Evolutionary conservation across 1,140 invertebrate species (phyloP), one percentile per base, ranked within the genome.

Genomic region (Drosophila dunni): DNA sequence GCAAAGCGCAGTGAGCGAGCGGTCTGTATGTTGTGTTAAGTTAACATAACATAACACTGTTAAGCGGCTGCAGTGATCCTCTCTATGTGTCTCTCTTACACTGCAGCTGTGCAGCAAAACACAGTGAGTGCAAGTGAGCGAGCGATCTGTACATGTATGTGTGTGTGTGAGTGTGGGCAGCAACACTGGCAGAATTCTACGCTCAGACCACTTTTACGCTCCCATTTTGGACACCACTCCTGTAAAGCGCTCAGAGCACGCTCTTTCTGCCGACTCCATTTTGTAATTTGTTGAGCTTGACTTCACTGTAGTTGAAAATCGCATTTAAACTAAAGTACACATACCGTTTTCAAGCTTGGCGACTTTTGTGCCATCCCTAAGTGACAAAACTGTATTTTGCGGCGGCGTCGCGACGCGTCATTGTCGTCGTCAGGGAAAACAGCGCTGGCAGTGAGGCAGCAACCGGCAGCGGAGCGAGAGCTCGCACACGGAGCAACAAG

Each of bases 361-460:
- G 69, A 67, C 44, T 44, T 36, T 36, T 34, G 54, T 20, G 61
- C 46, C 67, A 69, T 70, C 76, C 62, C 71, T 71, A 61, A 29
- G 71, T 75, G 66, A 76, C 57, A 50, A 20, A 71, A 53, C 71
- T 38, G 57, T 65, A 62, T 63, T 76, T 58, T 42, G 63, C 62
- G 74, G 56, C 29, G 69, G 46, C 78, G 77, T 89, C 74, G 80
- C 44, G 46, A 38, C 70, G 57, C 69, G 69, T 73, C 29, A 66
- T 64, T 62, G 66, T 54, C 75, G 79, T 89, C 75, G 84, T 84
- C 84, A 89, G 79, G 82, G 50, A 72, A 89, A 85, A 89, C 80
- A 88, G 64, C 54, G 46, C 58, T 54, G 78, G 70, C 79, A 75
- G 84, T 83, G 73, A 79, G 73, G 71, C 80, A 77, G 57, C 78